Conservation (phyloP, 2,113 vertebrate genomes). For the Campylomormyrus numenius region DNA sequence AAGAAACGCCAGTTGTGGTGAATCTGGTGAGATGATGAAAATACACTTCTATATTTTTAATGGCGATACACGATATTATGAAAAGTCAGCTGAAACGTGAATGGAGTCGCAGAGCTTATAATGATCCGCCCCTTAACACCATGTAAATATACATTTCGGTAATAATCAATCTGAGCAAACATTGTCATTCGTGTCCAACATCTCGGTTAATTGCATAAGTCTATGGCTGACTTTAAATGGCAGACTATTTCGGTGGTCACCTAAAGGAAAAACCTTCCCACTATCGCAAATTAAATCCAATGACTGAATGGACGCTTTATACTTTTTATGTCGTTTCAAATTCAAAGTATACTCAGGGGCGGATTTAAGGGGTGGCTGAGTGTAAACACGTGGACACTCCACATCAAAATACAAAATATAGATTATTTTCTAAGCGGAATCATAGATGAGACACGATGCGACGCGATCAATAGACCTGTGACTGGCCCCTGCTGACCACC, state of each 20-base stretch:
- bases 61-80: not conserved
- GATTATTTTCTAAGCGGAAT: not conserved
- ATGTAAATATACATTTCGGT: not conserved
- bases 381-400: not conserved
- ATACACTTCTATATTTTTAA: not conserved
- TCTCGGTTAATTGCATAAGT: not conserved
- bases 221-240: not conserved
- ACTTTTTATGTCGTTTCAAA: not conserved
- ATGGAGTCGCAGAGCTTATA: not conserved
- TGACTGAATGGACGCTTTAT: not conserved
- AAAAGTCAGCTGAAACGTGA: not conserved
- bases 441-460: not conserved
- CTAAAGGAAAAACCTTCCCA: not conserved
- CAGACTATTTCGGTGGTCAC: too few species aligned
- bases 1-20: not conserved
- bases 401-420: not conserved
- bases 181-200: not conserved
- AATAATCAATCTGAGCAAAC: conserved; percentile 9
- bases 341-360: not conserved
- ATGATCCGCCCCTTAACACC: not conserved
- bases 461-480: not conserved
- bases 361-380: not conserved
- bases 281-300: not conserved
- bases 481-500: not conserved
- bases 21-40: not conserved